Percentiles rank a stretch among this genome's conserved stretches.
These are phyloP conservation scores for Synanceia verrucosa DNA, from an alignment of 2,797 vertebrate genomes.

Conservation along the genomic window DNA sequence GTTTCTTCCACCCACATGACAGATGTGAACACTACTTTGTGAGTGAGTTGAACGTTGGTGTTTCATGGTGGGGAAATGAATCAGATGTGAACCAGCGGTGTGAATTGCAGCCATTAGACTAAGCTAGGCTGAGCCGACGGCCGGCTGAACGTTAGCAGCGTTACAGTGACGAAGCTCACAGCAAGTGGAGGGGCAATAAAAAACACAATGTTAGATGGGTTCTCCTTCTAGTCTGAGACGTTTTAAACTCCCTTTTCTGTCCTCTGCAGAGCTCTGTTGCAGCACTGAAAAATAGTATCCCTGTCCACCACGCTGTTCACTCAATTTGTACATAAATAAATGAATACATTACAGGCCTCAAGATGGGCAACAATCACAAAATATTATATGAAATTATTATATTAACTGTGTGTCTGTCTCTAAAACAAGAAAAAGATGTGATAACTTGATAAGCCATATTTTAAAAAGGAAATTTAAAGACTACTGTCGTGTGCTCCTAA, in stretches of 20 bases:
- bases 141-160: slow-evolving; percentile 40
- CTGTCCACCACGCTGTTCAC: slow-evolving; percentile 56
- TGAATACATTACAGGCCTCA: slow-evolving; percentile 51
- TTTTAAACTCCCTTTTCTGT: slow-evolving; percentile 64
- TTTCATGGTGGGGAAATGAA: slow-evolving; percentile 29
- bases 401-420: slow-evolving; percentile 72
- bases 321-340: slow-evolving; percentile 78
- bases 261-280: slow-evolving; percentile 55
- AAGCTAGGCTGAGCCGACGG: slow-evolving; percentile 36
- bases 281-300: slow-evolving; percentile 52
- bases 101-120: slow-evolving; percentile 44
- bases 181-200: slow-evolving; percentile 48
- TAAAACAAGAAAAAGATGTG: slow-evolving; percentile 61
- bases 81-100: slow-evolving; percentile 44
- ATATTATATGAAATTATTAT: slow-evolving; percentile 66
- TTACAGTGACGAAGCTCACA: slow-evolving; percentile 46
- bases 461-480: slow-evolving; percentile 79
- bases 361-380: slow-evolving; percentile 75
- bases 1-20: slow-evolving; percentile 20
- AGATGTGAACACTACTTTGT: slow-evolving; percentile 1
- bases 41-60: background rate
- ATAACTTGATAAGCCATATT: slow-evolving; percentile 88
- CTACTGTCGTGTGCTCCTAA: slow-evolving; percentile 71
- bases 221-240: slow-evolving; percentile 63
- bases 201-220: slow-evolving; percentile 53